These are phyloP conservation scores for Hermetia illucens DNA, from an alignment of 1,140 invertebrate species.

Conservation along the genomic window DNA sequence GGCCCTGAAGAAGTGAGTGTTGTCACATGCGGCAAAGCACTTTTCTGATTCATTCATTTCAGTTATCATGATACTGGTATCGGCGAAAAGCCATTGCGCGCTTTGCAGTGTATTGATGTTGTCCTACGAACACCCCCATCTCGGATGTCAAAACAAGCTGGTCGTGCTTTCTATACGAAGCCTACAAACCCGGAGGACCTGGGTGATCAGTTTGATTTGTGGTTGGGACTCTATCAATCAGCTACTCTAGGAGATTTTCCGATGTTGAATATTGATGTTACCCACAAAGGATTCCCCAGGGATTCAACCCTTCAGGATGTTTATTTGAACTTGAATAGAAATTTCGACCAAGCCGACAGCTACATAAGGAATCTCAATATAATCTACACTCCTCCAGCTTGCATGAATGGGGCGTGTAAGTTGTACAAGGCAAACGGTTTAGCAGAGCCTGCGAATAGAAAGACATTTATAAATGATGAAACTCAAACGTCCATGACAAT, in stretches of 20 bases:
- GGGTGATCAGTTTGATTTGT: conserved; percentile 49
- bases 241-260: conserved; percentile 55
- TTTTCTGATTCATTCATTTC: neutral
- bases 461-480: conserved; percentile 29
- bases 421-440: conserved; percentile 38
- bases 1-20: conserved; percentile 32
- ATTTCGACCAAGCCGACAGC: neutral
- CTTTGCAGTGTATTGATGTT: conserved; percentile 67
- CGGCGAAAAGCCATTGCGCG: conserved; percentile 42
- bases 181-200: conserved; percentile 31
- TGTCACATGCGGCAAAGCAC: conserved; percentile 1
- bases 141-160: too few relatives aligned
- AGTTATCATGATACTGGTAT: conserved; percentile 23
- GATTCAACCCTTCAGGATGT: conserved; percentile 31
- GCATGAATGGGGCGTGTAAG: conserved; percentile 12
- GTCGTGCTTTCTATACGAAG: conserved; percentile 37
- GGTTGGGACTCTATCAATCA: conserved; percentile 58
- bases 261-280: conserved; percentile 57
- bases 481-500: conserved; percentile 31
- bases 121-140: conserved; percentile 29
- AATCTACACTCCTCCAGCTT: conserved; percentile 14
- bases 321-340: conserved; percentile 6
- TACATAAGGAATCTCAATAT: conserved; percentile 17
- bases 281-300: conserved; percentile 52
- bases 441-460: conserved; percentile 16